Conservation (phyloP, 2,797 vertebrate genomes). For the Cuculus canorus region DNA sequence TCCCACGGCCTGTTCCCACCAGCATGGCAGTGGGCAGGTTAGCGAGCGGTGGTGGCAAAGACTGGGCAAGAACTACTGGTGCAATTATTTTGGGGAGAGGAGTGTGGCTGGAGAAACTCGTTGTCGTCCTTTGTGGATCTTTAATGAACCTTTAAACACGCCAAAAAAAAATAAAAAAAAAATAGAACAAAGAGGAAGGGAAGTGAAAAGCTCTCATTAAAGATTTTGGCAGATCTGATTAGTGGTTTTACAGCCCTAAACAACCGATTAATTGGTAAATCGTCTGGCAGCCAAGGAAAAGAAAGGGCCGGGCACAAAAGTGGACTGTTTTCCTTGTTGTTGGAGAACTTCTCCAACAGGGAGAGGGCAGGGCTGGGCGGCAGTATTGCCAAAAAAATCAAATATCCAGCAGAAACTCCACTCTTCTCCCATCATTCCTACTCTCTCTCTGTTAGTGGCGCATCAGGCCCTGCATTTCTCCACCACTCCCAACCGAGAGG, state of each 20-base stretch:
- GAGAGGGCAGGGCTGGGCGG: neutral
- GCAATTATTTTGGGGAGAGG: conserved; percentile 4
- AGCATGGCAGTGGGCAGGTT: neutral
- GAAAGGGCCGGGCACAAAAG: neutral
- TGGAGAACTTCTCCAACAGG: neutral
- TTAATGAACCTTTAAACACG: conserved; percentile 70
- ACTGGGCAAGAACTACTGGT: neutral
- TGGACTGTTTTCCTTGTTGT: neutral
- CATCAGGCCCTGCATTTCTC: neutral
- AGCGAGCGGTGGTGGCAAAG: rapidly evolving
- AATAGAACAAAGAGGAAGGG: conserved; percentile 29
- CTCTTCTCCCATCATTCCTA: neutral
- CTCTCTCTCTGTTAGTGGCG: rapidly evolving
- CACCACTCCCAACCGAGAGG: rapidly evolving
- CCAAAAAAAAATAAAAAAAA: conserved; percentile 35
- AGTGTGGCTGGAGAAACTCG: neutral
- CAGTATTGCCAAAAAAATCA: neutral
- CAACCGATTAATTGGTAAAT: conserved; percentile 61
- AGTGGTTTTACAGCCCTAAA: conserved; percentile 59
- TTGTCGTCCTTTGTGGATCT: conserved; percentile 41
- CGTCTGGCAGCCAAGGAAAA: conserved; percentile 27
- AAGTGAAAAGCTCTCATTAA: conserved; percentile 67
- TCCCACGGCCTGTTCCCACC: neutral
- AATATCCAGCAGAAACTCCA: neutral
- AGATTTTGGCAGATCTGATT: conserved; percentile 73